Evolutionary conservation across 1,140 invertebrate species (phyloP), one percentile per base, ranked within the genome.

Genomic region (Cylas formicarius): DNA sequence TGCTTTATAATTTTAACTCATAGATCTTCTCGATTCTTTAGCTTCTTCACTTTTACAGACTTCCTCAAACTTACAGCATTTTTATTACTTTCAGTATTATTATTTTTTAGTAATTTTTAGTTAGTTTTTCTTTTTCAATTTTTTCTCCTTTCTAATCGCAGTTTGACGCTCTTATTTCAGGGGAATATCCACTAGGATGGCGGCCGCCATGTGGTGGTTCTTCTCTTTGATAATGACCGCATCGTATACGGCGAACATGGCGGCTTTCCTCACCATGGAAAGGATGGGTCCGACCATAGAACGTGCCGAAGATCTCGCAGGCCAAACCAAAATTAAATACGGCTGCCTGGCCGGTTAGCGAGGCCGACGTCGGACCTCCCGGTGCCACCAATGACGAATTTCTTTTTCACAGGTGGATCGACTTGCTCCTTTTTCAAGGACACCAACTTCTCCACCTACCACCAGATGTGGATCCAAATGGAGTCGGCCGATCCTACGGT

Each of bases 201-300:
- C 86, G 0, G 80, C 82, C 6, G 84, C 82, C 0, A 88, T 86
- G 72, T 97, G 92, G 91, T 96, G 89, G 89, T 93, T 96, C 60
- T 97, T 96, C 62, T 86, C 88, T 0, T 71, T 97, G n/a, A 97
- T 97, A 54, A 90, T 97, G 70, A 87, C 91, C 6, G 89, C 90
- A 2, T 94, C 90, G 1, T 97, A 97, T 62, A 97, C 93, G 0
- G 93, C 93, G 7, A 95, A 96, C 67, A 71, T 97, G 47, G 91
- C 94, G 2, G 93, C 94, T 5, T 97, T 94, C 53, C 70, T 97
- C 20, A 96, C 94, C 0, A 82, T 86, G 16, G 86, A 86, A 9
- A 71, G 86, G 14, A 83, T 91, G 72, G 82, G 84, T 2, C 78
- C 79, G 22, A 82, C 88, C 0, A 93, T 97, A n/a, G 79, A 85